Base-by-base conservation (phyloP, 2,888 invertebrate genomes). In the Eristalis arbustorum region DNA sequence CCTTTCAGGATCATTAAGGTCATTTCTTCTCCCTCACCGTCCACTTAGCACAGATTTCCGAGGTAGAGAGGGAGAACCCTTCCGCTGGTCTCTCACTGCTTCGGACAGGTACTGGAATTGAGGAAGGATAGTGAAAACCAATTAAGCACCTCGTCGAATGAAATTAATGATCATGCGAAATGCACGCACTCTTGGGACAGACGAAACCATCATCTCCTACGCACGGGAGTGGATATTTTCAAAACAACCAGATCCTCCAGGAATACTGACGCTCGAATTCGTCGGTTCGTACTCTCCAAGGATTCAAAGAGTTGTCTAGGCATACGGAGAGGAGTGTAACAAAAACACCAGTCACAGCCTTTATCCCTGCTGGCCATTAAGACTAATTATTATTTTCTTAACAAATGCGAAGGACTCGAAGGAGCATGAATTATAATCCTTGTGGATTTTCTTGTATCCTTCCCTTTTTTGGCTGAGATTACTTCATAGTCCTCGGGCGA, bases 381-480 rank as follows among this genome's bases (percentile, higher is more conserved):
- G 72, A 78, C 69, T 84, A 77, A 85, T 85, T 77, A 81, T 69
- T 85, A 62, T 85, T 85, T 85, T 85, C 64, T 77, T 74, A 77
- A 73, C 81, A 73, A 81, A 77, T 64, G 49, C 68, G 67, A 1
- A 40, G 75, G 75, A 80, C 40, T 74, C 63, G 63, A 72, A 42
- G 72, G 37, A 73, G 63, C 76, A 61, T 76, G 72, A 62, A 25
- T 68, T 68, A 68, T 76, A 81, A 84, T 84, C 76, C 76, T 73
- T 80, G 84, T 75, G 37, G 14, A 61, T 49, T 76, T 72, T 67
- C 49, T n/a, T 11, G 56, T 18, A 40, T 34, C 28, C 22, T 76
- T 63, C 73, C 34, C 10, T 72, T 37, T 28, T 69, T 64, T 18
- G 31, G 62, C 31, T 11, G 23, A 79, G 49, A 57, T 64, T 56